A percentile compares a stretch with the other conserved stretches of the same genome.
These are phyloP conservation scores for Acropternis orthonyx DNA, from an alignment of 2,797 vertebrate genomes.

Conservation along the genomic window DNA sequence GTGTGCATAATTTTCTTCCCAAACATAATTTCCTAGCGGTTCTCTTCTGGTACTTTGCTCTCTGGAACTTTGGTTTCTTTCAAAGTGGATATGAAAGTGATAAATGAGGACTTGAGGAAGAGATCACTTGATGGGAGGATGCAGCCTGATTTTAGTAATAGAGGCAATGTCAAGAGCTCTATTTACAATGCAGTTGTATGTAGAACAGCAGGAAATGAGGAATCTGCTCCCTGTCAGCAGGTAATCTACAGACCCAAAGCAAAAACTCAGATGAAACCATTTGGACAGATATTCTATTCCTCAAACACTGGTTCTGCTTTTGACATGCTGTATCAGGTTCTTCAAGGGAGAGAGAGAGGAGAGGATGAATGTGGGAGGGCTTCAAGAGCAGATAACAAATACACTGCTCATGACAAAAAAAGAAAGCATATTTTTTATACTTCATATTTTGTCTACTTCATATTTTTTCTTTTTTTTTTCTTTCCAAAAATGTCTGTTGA, in stretches of 20 bases:
- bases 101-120: neutral
- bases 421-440: neutral
- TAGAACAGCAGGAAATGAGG: constrained; percentile 41
- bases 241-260: neutral
- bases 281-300: constrained; percentile 6
- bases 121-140: neutral
- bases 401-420: neutral
- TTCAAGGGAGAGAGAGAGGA: neutral
- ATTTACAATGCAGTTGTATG: neutral
- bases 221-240: constrained; percentile 38
- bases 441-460: neutral
- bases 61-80: neutral
- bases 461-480: neutral
- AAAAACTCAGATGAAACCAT: constrained; percentile 19
- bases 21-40: neutral
- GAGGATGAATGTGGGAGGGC: neutral
- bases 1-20: neutral
- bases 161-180: neutral
- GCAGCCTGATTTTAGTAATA: neutral
- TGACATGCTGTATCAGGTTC: constrained; percentile 24
- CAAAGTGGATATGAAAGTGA: neutral
- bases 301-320: neutral
- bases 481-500: neutral
- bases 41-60: neutral
- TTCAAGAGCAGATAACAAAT: neutral